phyloP scores from a whole-genome alignment of 2,888 invertebrate species.

The Latheticus oryzae region DNA sequence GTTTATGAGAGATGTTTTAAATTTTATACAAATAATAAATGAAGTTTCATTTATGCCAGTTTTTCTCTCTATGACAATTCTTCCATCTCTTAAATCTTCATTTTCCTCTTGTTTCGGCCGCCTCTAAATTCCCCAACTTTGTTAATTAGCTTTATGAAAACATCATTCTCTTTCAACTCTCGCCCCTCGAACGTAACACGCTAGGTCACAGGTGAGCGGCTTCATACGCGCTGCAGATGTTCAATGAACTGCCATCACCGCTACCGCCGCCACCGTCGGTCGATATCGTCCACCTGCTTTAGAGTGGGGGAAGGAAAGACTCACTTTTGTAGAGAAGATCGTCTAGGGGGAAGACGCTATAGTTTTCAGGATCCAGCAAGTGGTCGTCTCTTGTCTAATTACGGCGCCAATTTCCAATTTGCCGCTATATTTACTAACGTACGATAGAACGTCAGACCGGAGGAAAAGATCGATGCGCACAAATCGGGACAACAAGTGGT shows the following conservation, averaged over 20 bases:
- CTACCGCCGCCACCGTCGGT: constrained; percentile 38
- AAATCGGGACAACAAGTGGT: constrained; percentile 50
- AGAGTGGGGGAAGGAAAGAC: constrained; percentile 57
- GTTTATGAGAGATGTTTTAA: no score
- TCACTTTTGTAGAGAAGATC: constrained; percentile 62
- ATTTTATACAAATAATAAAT: no score
- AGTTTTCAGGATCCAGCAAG: constrained; percentile 52
- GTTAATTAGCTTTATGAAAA: no score
- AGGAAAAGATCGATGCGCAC: constrained; percentile 1
- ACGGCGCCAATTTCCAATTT: constrained; percentile 22
- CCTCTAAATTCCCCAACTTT: no score
- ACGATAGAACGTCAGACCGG: no score
- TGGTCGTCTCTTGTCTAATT: constrained; percentile 42
- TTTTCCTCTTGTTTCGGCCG: no score
- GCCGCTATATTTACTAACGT: background rate
- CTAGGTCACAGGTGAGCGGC: constrained; percentile 53
- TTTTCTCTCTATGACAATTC: no score
- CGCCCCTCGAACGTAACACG: constrained; percentile 14
- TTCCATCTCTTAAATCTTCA: no score
- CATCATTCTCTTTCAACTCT: no score
- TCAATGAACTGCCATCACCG: constrained; percentile 56
- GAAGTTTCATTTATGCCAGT: no score
- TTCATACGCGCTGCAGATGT: constrained; percentile 56
- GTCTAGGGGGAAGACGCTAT: constrained; percentile 58
- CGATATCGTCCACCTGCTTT: constrained; percentile 48